Base-by-base conservation (phyloP, 2,888 invertebrate genomes). In the Phyllotreta striolata region DNA sequence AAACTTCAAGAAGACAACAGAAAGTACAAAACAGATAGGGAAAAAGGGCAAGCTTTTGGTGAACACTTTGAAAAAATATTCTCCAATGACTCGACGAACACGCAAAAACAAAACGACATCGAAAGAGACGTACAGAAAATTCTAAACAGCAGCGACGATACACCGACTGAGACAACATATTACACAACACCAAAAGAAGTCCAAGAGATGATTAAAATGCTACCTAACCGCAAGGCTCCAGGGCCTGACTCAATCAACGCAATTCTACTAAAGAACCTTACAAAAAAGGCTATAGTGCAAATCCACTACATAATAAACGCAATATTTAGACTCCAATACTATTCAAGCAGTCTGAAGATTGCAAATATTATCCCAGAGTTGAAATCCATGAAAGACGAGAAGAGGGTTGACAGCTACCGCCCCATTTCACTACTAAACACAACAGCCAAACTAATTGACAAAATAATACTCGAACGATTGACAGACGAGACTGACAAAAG, bases 201-300 rank as follows among this genome's bases (percentile, higher is more conserved):
- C 4, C 1, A 24, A 24, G 2, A 24, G 24, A 24, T 24, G 24
- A 24, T 24, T 3, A 24, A 24, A 24, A 24, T 1, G 4, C 24
- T 24, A 24, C 24, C 24, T 12, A 12, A 44, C 14, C 9, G 12
- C 14, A 44, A 14, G 14, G 44, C 12, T 12, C 44, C 44, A 12
- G 44, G 44, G 3, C n/a, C 10, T 5, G 44, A 44, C 10, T 12
- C 7, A 44, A 44, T 44, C 8, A 1, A 44, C 14, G 6, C 12
- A 7, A 44, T 44, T 7, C 44, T 44, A 8, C 44, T 44, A 12
- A 44, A 44, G 12, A 44, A 44, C 44, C 44, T 44, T 12, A 13
- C 44, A 8, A 44, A 44, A 44, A 44, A 44, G 14, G 44, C 44
- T 1, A 44, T 44, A 12, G 44, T 44, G 7, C 44, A 44, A 12